Evolutionary conservation across 1,140 invertebrate species (phyloP), one percentile per base, ranked within the genome.

Genomic region (Sipha flava): DNA sequence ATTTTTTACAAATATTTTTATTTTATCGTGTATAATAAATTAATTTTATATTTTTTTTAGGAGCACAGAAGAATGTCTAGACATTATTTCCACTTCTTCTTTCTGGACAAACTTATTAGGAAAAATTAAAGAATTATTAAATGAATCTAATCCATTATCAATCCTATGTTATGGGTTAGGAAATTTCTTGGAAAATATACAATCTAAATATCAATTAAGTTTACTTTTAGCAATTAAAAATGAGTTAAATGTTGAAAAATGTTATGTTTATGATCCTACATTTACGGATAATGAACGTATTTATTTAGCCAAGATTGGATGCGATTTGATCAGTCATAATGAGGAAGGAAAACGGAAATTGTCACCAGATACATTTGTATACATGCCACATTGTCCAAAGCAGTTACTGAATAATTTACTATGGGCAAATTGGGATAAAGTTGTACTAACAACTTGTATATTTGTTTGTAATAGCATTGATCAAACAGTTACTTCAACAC

Each of bases 321-420:
- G 80, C 29, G 57, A 64, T 34, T 43, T 45, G 34, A 77, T 81
- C 31, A 3, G 23, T 54, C 18, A 75, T 16, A 81, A 81, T 64
- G 81, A 81, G 79, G 81, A 81, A 77, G 79, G 72, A 18, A 64
- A 70, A 10, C 59, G 79, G 18, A 26, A 14, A 1, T 49, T 80
- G 4, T 45, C 29, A 16, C 54, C 68, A 6, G 37, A 40, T 49
- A 81, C 81, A 43, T 75, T 81, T 43, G 49, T 81, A 7, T 81
- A 75, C 47, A 75, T 81, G 68, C 81, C 81, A 49, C 79, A 80
- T 77, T 81, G 81, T 62, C 81, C 81, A 7, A 80, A 73, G 43
- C 66, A 80, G 31, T 64, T 81, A 45, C 29, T 81, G 29, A 81
- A 81, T 73, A 81, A 81, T 80, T 66, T 81, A 34, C 31, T 81